A percentile compares a stretch with the other conserved stretches of the same genome.
phyloP scores from a whole-genome alignment of 2,113 vertebrate genomes.

The Pandion haliaetus region DNA sequence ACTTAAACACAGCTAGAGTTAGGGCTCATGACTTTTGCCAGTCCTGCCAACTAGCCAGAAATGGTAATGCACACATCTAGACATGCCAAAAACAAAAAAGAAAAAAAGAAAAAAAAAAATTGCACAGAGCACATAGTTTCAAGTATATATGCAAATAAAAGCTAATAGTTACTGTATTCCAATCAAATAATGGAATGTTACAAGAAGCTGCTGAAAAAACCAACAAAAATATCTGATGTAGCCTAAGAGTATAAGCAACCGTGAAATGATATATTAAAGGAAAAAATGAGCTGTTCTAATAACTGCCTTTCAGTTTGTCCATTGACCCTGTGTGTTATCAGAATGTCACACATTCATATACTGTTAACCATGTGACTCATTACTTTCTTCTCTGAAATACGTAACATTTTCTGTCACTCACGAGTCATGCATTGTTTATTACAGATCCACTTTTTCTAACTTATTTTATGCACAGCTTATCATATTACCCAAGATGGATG shows the following conservation, averaged over 20 bases:
- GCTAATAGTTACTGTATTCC: background rate
- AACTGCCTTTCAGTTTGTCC: background rate
- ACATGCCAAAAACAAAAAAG: background rate
- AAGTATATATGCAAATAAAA: background rate
- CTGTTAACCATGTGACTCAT: background rate
- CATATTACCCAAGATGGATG: background rate
- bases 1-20: background rate
- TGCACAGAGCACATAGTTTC: background rate
- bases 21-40: background rate
- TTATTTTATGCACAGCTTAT: background rate
- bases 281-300: background rate
- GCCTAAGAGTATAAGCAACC: background rate
- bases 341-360: fast-evolving
- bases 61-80: background rate
- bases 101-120: background rate
- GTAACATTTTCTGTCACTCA: background rate
- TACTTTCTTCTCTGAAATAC: background rate
- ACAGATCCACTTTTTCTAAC: background rate
- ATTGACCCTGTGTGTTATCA: background rate
- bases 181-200: background rate
- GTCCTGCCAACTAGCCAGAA: background rate
- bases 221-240: background rate
- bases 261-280: background rate
- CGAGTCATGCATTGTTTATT: background rate
- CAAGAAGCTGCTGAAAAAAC: background rate